Evolutionary conservation across 2,888 invertebrate species (phyloP).

Genomic region (Thalpophila matura): DNA sequence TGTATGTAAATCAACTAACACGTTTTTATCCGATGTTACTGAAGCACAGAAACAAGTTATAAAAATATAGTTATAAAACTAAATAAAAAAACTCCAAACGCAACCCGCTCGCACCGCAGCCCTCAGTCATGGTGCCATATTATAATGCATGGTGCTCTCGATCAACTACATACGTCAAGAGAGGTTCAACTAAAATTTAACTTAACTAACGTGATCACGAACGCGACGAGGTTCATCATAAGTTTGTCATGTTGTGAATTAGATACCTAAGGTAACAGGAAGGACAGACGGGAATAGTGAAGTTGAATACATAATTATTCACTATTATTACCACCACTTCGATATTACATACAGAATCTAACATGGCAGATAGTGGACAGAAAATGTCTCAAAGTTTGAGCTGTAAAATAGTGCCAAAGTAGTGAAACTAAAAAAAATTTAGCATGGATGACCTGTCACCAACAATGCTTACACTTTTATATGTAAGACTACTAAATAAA

Average conservation of each 20-base stretch:
- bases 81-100: constrained; percentile 83
- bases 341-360: constrained; percentile 43
- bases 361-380: constrained; percentile 35
- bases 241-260: constrained; percentile 36
- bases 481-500: constrained; percentile 57
- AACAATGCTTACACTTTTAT: constrained; percentile 31
- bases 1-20: constrained; percentile 39
- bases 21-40: constrained; percentile 72
- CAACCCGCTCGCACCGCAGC: constrained; percentile 71
- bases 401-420: constrained; percentile 14
- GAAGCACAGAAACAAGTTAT: constrained; percentile 79
- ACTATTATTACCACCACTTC: constrained; percentile 46
- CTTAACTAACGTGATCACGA: constrained; percentile 65
- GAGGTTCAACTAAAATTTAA: constrained; percentile 72
- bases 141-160: no score
- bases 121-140: constrained; percentile 83
- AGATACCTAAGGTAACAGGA: constrained; percentile 29
- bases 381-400: constrained; percentile 25
- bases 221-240: constrained; percentile 58
- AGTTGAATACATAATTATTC: constrained; percentile 37
- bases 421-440: constrained; percentile 22
- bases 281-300: constrained; percentile 33
- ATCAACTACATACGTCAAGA: constrained; percentile 60
- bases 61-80: constrained; percentile 83
- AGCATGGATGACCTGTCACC: constrained; percentile 25